These are phyloP conservation scores for Chamaetylas fuelleborni DNA, from an alignment of 2,113 vertebrate species.

Conservation along the genomic window DNA sequence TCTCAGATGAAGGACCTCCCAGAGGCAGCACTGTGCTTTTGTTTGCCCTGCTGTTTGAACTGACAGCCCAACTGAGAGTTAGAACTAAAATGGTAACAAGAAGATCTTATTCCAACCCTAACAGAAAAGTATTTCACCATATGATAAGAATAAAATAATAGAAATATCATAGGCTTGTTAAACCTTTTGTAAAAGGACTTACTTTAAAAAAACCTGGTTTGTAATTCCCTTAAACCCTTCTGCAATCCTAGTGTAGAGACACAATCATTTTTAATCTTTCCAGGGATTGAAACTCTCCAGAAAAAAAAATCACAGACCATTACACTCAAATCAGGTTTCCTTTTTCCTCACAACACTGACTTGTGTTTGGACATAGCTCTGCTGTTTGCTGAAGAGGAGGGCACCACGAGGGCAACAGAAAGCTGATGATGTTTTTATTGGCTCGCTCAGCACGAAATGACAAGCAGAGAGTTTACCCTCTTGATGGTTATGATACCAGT, in stretches of 20 bases:
- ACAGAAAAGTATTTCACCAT: background rate
- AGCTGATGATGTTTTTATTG: background rate
- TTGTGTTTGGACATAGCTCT: background rate
- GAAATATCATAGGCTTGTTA: background rate
- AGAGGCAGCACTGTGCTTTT: background rate
- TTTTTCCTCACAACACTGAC: background rate
- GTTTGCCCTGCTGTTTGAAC: background rate
- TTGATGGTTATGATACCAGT: background rate
- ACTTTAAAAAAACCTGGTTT: background rate
- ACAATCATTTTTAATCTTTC: background rate
- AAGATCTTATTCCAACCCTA: background rate
- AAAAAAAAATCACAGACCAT: background rate
- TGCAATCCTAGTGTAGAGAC: background rate
- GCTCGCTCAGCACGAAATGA: background rate
- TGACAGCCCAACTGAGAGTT: background rate
- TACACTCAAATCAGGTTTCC: background rate
- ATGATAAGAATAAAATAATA: slow-evolving; percentile 17
- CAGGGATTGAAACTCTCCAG: background rate
- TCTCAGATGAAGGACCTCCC: background rate
- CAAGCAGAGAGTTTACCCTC: background rate
- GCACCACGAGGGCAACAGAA: background rate
- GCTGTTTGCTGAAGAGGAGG: background rate
- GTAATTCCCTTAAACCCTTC: background rate
- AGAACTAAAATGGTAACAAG: background rate
- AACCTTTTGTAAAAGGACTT: background rate